Base-by-base conservation (phyloP, 2,888 invertebrate genomes). In the Cheilosia soror region DNA sequence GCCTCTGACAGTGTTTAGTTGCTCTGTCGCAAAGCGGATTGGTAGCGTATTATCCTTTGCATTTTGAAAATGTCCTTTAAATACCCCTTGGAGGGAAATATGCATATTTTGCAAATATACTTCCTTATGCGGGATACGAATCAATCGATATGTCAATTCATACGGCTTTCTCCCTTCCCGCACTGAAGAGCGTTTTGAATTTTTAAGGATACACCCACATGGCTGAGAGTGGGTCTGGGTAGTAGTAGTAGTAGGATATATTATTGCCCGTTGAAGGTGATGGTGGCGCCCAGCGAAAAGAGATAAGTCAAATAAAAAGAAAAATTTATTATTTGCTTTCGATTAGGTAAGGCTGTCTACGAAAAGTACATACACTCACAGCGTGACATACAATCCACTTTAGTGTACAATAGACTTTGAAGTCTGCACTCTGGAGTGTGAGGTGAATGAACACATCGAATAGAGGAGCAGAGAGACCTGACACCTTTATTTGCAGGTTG, bases 51-150 rank as follows among this genome's bases (percentile, higher is more conserved):
- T 44, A 53, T 77, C 37, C 51, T 76, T 15, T 53, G 42, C 40
- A 62, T 81, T 58, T 29, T 51, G n/a, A 57, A 72, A 75, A 44
- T 71, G 57, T 75, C 79, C 66, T 66, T 25, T 80, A 58, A 73
- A 71, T 31, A 80, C 49, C 49, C 66, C 65, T 76, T n/a, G 27
- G 69, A 55, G 65, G 47, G 77, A 77, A 85, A 77, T 81, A 81
- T 85, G 85, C 85, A 85, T 77, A 85, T 81, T 72, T 77, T 72
- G 81, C 81, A 85, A 80, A 85, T 85, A 77, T 63, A 65, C 85
- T 85, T 85, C 81, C 85, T 63, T 77, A 68, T 81, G 37, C 37
- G 72, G 72, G 72, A 73, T 68, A 57, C 27, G 51, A 85, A 85
- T 81, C 81, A 71, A 71, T 71, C 58, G 42, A 71, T 71, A 44